Conservation (phyloP, 1,140 invertebrate genomes). For the Lasaia peninsularis region DNA sequence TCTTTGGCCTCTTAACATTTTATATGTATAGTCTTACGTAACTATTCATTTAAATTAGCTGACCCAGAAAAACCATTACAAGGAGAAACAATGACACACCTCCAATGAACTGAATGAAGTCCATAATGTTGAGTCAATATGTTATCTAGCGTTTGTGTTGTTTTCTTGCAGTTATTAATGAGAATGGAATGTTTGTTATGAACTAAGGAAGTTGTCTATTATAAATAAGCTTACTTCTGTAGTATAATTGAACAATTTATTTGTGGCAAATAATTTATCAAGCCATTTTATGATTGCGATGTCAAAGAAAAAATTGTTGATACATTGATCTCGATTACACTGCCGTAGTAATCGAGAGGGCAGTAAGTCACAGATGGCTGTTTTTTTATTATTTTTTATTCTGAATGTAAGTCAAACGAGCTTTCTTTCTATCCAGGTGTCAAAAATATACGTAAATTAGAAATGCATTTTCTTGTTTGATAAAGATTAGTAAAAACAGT, state of each 20-base stretch:
- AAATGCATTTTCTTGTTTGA: no score
- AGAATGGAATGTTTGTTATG: conserved; percentile 19
- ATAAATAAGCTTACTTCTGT: background rate
- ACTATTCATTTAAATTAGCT: conserved; percentile 14
- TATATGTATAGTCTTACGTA: background rate
- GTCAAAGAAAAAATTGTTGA: background rate
- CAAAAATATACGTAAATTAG: no score
- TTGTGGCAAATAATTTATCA: background rate
- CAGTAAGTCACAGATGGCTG: no score
- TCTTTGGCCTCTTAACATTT: background rate
- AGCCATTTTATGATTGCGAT: background rate
- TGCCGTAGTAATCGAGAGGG: no score
- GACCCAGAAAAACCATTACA: conserved; percentile 29
- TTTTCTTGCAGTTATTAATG: conserved; percentile 18
- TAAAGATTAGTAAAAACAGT: no score
- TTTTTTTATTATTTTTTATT: no score
- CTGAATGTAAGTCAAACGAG: no score
- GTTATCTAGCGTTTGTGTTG: conserved; percentile 11
- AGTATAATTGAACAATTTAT: background rate
- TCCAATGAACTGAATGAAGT: background rate
- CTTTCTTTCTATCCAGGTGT: no score
- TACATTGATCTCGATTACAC: no score
- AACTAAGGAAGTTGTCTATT: background rate
- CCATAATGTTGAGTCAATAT: conserved; percentile 14
- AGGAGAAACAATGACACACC: conserved; percentile 26